Conservation (phyloP, 1,140 invertebrate species). For the Apis florea region DNA sequence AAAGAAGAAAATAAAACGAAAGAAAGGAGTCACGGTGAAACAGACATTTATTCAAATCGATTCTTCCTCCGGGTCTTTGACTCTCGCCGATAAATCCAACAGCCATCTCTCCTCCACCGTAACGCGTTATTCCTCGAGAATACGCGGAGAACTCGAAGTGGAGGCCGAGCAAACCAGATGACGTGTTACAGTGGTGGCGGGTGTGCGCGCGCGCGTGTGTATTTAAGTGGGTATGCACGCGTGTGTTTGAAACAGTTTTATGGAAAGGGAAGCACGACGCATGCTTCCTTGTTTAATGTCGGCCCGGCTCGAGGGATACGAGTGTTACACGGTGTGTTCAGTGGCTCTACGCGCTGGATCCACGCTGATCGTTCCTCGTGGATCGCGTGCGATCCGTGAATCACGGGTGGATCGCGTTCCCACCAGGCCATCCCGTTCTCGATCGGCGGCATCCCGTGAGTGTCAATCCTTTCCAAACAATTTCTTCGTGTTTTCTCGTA, state of each 20-base stretch:
- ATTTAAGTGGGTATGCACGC: conserved; percentile 41
- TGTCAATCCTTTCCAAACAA: not conserved
- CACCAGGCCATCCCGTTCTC: not conserved
- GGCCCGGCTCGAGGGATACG: conserved; percentile 48
- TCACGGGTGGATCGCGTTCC: conserved; percentile 25
- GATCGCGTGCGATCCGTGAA: conserved; percentile 25
- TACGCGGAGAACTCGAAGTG: not conserved
- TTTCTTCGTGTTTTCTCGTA: not conserved
- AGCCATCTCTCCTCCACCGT: no score
- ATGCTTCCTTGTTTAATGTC: conserved; percentile 69
- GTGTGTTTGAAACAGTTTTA: conserved; percentile 57
- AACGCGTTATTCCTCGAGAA: not conserved
- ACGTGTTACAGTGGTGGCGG: not conserved
- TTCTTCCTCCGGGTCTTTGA: no score
- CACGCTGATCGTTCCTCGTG: conserved; percentile 39
- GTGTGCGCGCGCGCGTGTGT: conserved; percentile 3
- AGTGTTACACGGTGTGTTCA: conserved; percentile 60
- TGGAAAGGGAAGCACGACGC: conserved; percentile 72
- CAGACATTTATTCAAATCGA: no score
- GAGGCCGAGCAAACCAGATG: not conserved
- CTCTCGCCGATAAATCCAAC: no score
- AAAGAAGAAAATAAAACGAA: no score
- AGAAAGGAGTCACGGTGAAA: no score
- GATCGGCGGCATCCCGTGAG: not conserved
- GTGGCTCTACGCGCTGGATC: conserved; percentile 51